Base-by-base conservation (phyloP, 2,888 invertebrate species). In the Apodemia hepburni region DNA sequence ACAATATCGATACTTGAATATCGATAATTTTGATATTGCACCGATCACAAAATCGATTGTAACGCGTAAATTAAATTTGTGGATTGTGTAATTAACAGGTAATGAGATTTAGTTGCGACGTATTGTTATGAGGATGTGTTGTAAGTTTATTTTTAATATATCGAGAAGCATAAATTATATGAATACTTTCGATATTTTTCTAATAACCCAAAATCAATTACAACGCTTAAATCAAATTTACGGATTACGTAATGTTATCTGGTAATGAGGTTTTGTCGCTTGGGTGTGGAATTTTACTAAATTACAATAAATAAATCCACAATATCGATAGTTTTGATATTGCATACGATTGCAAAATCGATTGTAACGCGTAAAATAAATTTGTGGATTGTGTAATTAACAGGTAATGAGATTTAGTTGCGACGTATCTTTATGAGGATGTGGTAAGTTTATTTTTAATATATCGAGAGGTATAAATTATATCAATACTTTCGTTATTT, bases 21-120 rank as follows among this genome's bases (percentile, higher is more conserved):
- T 22, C 22, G 22, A 22, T 22, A 22, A 2, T 22, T 22, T 22
- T 22, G 22, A 22, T 22, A 22, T 22, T 22, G 22, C 75, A 75
- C 71, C 70, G 76, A 76, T 76, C 77, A 78, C 73, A 78, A 83
- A 84, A 86, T 85, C 84, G 82, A 87, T 85, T 86, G 82, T 78
- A 69, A 71, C 78, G 77, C 80, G 78, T 78, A 79, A 83, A 81
- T 80, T 77, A 81, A 84, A 84, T 42, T 42, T 42, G 71, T 59
- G 68, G 66, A 72, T 82, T 85, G 77, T 77, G 79, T 75, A 80
- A 65, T 78, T 81, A 79, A 80, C 70, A 65, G 75, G 77, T 78
- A 77, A 79, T 76, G 75, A 73, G 73, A 78, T 77, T 27, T 54
- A 22, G 54, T 18, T 15, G 15, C 15, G 42, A 42, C 15, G 15